phyloP scores from a whole-genome alignment of 1,140 invertebrate species.

The Monochamus saltuarius region DNA sequence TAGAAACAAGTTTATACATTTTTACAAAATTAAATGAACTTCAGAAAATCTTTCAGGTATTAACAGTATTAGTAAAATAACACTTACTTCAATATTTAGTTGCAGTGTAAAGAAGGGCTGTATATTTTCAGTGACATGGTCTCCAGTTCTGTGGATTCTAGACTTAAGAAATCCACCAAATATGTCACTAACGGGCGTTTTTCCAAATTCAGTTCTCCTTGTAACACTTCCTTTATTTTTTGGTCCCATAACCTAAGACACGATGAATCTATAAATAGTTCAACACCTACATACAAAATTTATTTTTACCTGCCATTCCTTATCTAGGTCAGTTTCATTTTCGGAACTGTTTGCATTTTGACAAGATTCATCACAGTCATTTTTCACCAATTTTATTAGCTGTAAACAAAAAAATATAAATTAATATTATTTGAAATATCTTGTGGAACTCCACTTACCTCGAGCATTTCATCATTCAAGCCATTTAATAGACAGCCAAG shows the following conservation, averaged over 20 bases:
- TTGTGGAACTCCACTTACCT: conserved; percentile 55
- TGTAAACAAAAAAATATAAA: conserved; percentile 50
- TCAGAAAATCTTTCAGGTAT: no score
- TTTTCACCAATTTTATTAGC: conserved; percentile 66
- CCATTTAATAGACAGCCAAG: conserved; percentile 88
- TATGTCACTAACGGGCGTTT: conserved; percentile 89
- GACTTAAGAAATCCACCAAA: conserved; percentile 88
- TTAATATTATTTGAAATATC: background rate
- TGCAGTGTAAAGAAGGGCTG: conserved; percentile 94
- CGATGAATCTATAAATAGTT: background rate
- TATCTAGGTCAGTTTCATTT: conserved; percentile 56
- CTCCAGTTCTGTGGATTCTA: conserved; percentile 74
- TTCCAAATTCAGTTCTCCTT: conserved; percentile 74
- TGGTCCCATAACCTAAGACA: conserved; percentile 72
- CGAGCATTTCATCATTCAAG: conserved; percentile 94
- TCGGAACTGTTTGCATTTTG: background rate
- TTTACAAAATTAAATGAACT: no score
- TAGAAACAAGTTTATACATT: no score
- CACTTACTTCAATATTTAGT: conserved; percentile 85
- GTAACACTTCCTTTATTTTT: conserved; percentile 86
- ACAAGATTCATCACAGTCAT: conserved; percentile 11
- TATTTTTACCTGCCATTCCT: conserved; percentile 70
- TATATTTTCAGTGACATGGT: conserved; percentile 76
- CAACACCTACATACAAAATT: background rate
- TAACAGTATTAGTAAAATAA: background rate